Evolutionary conservation across 2,113 vertebrate genomes (phyloP).

Genomic region (Sinosuthora webbiana): DNA sequence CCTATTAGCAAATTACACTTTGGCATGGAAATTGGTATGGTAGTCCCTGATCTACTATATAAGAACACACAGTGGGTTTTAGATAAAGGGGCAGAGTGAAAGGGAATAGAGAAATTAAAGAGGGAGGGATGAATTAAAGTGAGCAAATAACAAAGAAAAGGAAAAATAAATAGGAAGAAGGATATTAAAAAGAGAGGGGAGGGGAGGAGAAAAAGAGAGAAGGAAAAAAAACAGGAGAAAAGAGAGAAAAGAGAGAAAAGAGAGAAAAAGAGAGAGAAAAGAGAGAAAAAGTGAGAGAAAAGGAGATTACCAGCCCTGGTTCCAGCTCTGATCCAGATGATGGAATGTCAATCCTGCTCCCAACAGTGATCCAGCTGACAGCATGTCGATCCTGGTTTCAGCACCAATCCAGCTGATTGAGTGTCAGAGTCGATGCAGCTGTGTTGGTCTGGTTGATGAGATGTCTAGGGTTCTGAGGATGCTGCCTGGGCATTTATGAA

Average conservation of each 20-base stretch:
- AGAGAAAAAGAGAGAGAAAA: no score
- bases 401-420: not conserved
- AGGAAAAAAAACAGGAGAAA: no score
- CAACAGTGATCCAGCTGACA: not conserved
- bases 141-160: not conserved
- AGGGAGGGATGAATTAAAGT: not conserved
- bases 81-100: not conserved
- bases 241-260: not conserved
- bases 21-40: not conserved
- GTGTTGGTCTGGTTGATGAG: not conserved
- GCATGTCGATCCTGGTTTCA: not conserved
- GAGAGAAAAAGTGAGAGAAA: not conserved
- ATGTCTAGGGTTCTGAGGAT: not conserved
- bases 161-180: not conserved
- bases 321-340: not conserved
- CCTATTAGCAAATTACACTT: not conserved
- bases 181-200: not conserved
- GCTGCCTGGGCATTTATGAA: not conserved
- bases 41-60: not conserved
- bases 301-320: not conserved
- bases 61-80: not conserved
- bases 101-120: not conserved
- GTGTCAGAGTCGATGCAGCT: fast-evolving
- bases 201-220: no score
- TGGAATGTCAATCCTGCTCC: no score